Percentiles rank a stretch among this genome's conserved stretches.
phyloP scores from a whole-genome alignment of 53 echinoderm and acorn worm species.

The Stichopus horrens region DNA sequence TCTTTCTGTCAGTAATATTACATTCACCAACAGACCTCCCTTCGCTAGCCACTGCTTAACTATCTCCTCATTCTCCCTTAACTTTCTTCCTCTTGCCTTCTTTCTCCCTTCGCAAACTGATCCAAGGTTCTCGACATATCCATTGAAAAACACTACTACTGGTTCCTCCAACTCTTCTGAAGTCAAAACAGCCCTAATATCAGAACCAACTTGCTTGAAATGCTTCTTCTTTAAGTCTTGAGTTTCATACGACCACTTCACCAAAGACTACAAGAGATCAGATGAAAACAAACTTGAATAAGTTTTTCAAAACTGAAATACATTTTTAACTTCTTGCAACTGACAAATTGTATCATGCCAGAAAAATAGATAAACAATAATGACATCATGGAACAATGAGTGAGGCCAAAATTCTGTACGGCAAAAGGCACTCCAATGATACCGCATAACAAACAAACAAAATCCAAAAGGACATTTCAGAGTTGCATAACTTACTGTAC shows the following conservation, averaged over 20 bases:
- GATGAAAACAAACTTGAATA: too few relatives aligned
- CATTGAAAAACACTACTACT: slow-evolving; percentile 1
- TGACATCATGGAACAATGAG: too few relatives aligned
- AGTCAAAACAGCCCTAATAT: not conserved
- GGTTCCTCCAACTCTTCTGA: not conserved
- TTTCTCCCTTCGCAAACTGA: not conserved
- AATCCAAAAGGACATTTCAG: too few relatives aligned
- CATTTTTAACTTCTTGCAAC: too few relatives aligned
- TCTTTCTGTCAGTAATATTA: not conserved
- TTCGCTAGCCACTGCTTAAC: slow-evolving; percentile 22
- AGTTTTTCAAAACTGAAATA: too few relatives aligned
- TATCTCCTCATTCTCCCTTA: slow-evolving; percentile 8
- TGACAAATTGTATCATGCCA: too few relatives aligned
- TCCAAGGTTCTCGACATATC: not conserved
- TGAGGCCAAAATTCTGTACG: too few relatives aligned
- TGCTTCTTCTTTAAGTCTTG: not conserved
- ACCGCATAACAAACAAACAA: too few relatives aligned
- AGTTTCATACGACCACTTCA: slow-evolving; percentile 24
- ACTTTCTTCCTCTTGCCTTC: not conserved
- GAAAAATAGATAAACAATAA: too few relatives aligned
- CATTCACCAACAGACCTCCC: not conserved
- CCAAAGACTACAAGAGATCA: slow-evolving; percentile 5
- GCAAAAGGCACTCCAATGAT: too few relatives aligned
- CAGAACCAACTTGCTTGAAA: not conserved
- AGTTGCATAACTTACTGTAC: too few relatives aligned